phyloP scores from a whole-genome alignment of 2,797 vertebrate genomes.

The Meriones psammophilus region DNA sequence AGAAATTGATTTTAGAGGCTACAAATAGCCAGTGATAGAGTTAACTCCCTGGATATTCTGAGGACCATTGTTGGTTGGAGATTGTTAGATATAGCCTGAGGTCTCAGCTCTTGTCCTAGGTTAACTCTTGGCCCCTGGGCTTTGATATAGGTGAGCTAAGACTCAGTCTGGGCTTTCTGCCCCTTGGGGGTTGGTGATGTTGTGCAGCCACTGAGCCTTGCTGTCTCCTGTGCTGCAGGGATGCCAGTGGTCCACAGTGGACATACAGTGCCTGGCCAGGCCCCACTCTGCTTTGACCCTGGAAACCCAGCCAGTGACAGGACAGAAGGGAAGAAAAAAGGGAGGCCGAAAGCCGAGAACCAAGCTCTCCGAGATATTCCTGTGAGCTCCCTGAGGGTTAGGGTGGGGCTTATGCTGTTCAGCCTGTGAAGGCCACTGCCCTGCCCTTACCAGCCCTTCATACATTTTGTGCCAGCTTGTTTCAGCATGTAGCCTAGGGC shows the following conservation, averaged over 20 bases:
- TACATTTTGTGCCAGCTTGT: not conserved
- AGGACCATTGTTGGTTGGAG: not conserved
- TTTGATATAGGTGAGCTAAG: not conserved
- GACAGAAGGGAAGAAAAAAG: conserved; percentile 95
- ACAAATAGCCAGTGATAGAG: not conserved
- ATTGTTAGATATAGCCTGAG: not conserved
- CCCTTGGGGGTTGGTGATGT: too few species aligned
- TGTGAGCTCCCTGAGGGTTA: conserved; percentile 89
- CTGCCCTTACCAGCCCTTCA: not conserved
- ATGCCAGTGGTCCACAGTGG: conserved; percentile 70
- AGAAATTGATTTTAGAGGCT: not conserved
- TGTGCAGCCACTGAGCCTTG: not conserved
- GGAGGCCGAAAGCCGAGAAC: conserved; percentile 94
- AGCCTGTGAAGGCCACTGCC: not conserved
- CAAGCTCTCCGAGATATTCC: conserved; percentile 96
- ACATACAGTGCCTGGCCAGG: conserved; percentile 75
- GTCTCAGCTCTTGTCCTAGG: not conserved
- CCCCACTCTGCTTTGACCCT: conserved; percentile 82
- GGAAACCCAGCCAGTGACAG: conserved; percentile 92
- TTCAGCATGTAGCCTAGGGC: not conserved
- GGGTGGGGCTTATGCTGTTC: not conserved
- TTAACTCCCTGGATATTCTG: not conserved
- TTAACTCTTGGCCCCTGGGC: not conserved
- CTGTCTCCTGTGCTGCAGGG: conserved; percentile 50
- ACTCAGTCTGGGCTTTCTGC: not conserved